Base-by-base conservation (phyloP, 2,888 invertebrate genomes). In the Drosophila incognita region DNA sequence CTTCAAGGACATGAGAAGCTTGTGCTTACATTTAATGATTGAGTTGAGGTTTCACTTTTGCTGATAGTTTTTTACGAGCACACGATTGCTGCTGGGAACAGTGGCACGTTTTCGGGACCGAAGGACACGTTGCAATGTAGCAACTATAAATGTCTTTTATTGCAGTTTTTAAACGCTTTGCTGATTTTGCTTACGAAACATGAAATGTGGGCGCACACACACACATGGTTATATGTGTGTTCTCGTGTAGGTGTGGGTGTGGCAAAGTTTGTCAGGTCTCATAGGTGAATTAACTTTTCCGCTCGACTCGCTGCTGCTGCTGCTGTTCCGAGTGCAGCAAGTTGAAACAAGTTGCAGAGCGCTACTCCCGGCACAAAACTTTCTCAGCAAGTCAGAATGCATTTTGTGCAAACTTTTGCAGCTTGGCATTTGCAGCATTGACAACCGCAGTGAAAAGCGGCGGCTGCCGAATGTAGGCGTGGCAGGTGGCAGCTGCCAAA, bases 251-350 rank as follows among this genome's bases (percentile, higher is more conserved):
- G 46, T 24, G 42, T 59, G 70, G 60, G 73, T 82, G 82, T 78
- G 69, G 60, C 62, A 87, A 87, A 87, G 81, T 87, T 87, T 85
- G 88, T 82, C 82, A 80, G 82, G 87, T 82, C 87, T 90, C 90
- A 83, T 90, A 87, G 87, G 87, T 87, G 87, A 90, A 88, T 90
- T 87, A 87, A 87, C 77, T 87, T 87, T 87, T 88, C 76, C 78
- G 87, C 83, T 88, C 76, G 74, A 81, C 81, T 89, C 87, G 82
- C 66, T 75, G 57, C 52, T 65, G 46, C 69, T 54, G 35, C 58
- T 49, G 54, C 51, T 56, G 31, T 56, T 61, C 7, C 60, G 46
- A 69, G 57, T 61, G 63, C 66, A 74, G 67, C 63, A 48, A 63
- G 63, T 81, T 76, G 38, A 29, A 5, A 18, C 38, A 38, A 56